Conservation (phyloP, 2,888 invertebrate species). For the Philereme vetulata region DNA sequence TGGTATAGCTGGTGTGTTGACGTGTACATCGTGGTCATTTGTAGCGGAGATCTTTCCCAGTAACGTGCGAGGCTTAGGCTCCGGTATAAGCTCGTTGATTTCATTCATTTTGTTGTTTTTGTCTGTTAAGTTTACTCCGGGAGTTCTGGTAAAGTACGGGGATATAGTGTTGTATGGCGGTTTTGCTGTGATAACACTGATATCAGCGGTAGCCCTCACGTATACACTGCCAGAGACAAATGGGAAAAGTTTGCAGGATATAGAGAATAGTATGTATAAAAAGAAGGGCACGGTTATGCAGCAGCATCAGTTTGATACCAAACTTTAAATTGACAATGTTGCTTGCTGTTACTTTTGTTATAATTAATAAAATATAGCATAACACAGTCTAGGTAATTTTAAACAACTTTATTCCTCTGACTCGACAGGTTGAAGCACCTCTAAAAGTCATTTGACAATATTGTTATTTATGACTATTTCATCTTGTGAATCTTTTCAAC, state of each 20-base stretch:
- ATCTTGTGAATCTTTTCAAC: too few relatives aligned
- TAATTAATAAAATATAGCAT: too few relatives aligned
- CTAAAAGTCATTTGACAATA: too few relatives aligned
- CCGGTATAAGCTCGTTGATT: conserved; percentile 52
- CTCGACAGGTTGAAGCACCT: too few relatives aligned
- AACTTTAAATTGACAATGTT: not conserved
- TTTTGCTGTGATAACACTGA: conserved; percentile 47
- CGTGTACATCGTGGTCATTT: conserved; percentile 56
- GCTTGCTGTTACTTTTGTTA: too few relatives aligned
- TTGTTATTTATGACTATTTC: too few relatives aligned
- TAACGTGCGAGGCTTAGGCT: conserved; percentile 57
- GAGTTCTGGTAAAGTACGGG: conserved; percentile 47
- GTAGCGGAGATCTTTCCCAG: conserved; percentile 58
- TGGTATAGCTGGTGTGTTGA: conserved; percentile 44
- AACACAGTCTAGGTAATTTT: too few relatives aligned
- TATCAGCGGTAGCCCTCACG: conserved; percentile 43
- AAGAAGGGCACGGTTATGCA: conserved; percentile 23
- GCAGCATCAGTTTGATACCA: not conserved
- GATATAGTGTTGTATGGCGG: conserved; percentile 47
- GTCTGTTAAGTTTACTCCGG: conserved; percentile 55
- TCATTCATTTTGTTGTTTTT: conserved; percentile 52
- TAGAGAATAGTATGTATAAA: conserved; percentile 68
- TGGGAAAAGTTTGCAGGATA: conserved; percentile 88
- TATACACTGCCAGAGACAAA: conserved; percentile 60
- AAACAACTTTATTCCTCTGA: too few relatives aligned